Base-by-base conservation (phyloP, 2,888 invertebrate genomes). In the Resseliella maxima region DNA sequence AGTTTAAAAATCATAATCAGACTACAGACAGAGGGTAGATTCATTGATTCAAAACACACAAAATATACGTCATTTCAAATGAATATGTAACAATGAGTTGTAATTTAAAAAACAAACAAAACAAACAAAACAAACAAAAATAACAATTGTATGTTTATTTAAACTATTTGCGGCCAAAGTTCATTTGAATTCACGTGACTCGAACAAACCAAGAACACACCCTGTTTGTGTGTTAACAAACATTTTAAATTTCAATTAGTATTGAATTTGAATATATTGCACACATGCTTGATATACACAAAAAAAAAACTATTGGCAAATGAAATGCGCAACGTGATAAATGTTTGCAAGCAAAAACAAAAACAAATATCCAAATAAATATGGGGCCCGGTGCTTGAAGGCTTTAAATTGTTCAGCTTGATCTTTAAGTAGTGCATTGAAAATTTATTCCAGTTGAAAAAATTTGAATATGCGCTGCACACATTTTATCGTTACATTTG, bases 191-290 rank as follows among this genome's bases (percentile, higher is more conserved):
- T 35, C 72, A 31, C 72, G 72, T 72, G 59, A 59, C 24, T 59
- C 10, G 2, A 18, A 10, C 24, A 72, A 31, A 31, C 5, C 2
- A 72, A 15, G 59, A 72, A 72, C 27, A 27, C 72, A 72, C 72
- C 72, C 72, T 31, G 31, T 31, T 72, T 15, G n/a, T n/a, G n/a
- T 18, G n/a, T 31, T 8, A 72, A 35, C 31, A 31, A 31, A 31
- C 72, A 72, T 72, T 72, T 72, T 72, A 12, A 31, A 72, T 72
- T 72, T 72, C 72, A 72, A 72, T 72, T 72, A 72, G 72, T 31
- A 72, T 72, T 5, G 12, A 41, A 50, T 50, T 50, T 50, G 46
- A 2, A 18, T 50, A 15, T 72, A 12, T 27, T 59, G 5, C 59
- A 59, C 24, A 41, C 41, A 41, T 5, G 12, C 5, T 41, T 41